Evolutionary conservation across 2,113 vertebrate genomes (phyloP).

Genomic region (Centropus bengalensis): DNA sequence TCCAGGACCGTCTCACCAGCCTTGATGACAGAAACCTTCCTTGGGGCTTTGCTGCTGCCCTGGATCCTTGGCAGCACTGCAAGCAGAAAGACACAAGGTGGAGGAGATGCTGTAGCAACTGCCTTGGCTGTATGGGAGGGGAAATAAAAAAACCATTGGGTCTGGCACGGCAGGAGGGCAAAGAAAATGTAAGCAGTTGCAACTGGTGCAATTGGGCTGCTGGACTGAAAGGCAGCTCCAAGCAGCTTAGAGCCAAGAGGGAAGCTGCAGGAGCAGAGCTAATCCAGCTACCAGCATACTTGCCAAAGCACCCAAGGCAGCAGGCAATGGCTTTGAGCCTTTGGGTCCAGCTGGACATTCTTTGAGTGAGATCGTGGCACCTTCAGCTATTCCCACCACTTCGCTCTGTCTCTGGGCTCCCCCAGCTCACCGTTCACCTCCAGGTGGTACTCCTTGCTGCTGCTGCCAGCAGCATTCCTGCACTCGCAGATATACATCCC

Average conservation of each 20-base stretch:
- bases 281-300: neutral
- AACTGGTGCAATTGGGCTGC: neutral
- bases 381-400: no score
- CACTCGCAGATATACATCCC: conserved; percentile 72
- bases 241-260: neutral
- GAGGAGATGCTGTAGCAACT: neutral
- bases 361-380: accelerated
- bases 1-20: conserved; percentile 34
- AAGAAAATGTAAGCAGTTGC: neutral
- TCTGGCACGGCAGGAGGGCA: accelerated
- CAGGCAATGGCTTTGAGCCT: neutral
- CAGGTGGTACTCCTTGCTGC: conserved; percentile 65
- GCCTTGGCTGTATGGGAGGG: neutral
- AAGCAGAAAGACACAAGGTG: neutral
- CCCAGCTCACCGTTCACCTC: conserved; percentile 64
- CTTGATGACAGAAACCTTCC: conserved; percentile 59
- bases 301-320: neutral
- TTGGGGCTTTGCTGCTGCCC: neutral
- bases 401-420: neutral
- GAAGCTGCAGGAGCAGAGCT: neutral
- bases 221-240: neutral
- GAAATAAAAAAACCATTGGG: accelerated
- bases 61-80: conserved; percentile 47
- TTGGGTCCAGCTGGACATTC: neutral
- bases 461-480: conserved; percentile 65